Evolutionary conservation across 2,888 invertebrate genomes (phyloP), one percentile per base, ranked within the genome.

Genomic region (Pseudococcus longispinus): DNA sequence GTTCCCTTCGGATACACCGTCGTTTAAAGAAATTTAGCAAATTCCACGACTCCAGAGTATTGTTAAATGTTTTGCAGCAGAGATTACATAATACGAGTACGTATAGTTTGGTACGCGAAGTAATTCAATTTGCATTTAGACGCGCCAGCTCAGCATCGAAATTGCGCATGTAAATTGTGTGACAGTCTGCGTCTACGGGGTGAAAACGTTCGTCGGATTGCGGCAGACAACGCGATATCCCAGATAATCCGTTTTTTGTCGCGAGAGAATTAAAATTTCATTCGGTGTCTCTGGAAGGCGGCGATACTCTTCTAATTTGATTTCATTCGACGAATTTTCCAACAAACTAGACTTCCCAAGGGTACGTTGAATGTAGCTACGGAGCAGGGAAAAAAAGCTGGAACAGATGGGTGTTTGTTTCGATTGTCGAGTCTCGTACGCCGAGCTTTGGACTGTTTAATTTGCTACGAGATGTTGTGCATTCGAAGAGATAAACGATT

Each of bases 61-160:
- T 55, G 55, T 55, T 55, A 6, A 55, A 55, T 3, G 15, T 55
- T 13, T 55, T 20, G 55, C 55, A 55, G 55, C 55, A n/a, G n/a
- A 55, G 55, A 55, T 55, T 55, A n/a, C n/a, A 4, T 55, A 37
- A 37, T 37, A 37, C n/a, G n/a, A 37, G 37, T 37, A 8, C 44
- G 6, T 13, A 13, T 46, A 55, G 44, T 46, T 46, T 15, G 44
- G 44, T 44, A 44, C 44, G 1, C 55, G 55, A 55, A 55, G 55
- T 55, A 55, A 55, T 55, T 55, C 55, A 55, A 55, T 55, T 55
- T 55, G 55, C 55, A 55, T 55, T 55, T n/a, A 55, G 55, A 55
- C n/a, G n/a, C n/a, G 55, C 55, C n/a, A 37, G n/a, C 55, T 13
- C 55, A 1, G n/a, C n/a, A 15, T 55, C 1, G 55, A 55, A 55